phyloP scores from a whole-genome alignment of 2,113 vertebrate genomes.

The Hucho hucho region DNA sequence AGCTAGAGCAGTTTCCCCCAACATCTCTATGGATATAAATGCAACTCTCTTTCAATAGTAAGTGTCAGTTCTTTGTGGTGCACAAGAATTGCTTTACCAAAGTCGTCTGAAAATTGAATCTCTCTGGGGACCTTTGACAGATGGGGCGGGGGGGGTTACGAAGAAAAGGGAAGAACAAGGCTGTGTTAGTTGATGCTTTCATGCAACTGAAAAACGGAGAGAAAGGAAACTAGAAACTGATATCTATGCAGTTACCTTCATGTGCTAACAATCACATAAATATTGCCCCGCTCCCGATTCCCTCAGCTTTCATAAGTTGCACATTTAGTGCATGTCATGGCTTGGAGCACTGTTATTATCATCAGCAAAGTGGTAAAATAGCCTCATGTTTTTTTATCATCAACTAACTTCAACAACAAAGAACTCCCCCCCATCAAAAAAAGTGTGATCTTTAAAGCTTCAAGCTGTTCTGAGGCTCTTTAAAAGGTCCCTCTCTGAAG shows the following conservation, averaged over 20 bases:
- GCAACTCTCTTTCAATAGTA: slow-evolving; percentile 26
- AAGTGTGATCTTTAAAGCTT: background rate
- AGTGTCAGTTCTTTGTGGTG: slow-evolving; percentile 34
- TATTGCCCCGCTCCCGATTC: slow-evolving; percentile 45
- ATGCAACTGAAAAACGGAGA: slow-evolving; percentile 45
- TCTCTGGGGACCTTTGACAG: slow-evolving; percentile 41
- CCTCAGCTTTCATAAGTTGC: slow-evolving; percentile 51
- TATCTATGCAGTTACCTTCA: slow-evolving; percentile 39
- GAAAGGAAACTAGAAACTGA: slow-evolving; percentile 39
- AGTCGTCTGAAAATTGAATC: slow-evolving; percentile 35
- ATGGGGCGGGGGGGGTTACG: slow-evolving; percentile 29
- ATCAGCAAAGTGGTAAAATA: slow-evolving; percentile 46
- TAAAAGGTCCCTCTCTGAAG: background rate
- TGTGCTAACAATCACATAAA: background rate
- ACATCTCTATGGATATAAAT: slow-evolving; percentile 47
- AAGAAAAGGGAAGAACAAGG: slow-evolving; percentile 17
- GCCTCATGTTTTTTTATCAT: slow-evolving; percentile 13
- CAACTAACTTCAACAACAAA: background rate
- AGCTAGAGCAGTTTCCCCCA: slow-evolving; percentile 6
- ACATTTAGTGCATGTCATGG: slow-evolving; percentile 12
- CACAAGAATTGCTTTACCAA: slow-evolving; percentile 39
- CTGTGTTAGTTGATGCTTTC: slow-evolving; percentile 32
- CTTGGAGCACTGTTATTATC: slow-evolving; percentile 28
- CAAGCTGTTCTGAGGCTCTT: background rate
- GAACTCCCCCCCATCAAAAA: background rate